phyloP scores from a whole-genome alignment of 2,888 invertebrate species.

The Drosophila silvestris region DNA sequence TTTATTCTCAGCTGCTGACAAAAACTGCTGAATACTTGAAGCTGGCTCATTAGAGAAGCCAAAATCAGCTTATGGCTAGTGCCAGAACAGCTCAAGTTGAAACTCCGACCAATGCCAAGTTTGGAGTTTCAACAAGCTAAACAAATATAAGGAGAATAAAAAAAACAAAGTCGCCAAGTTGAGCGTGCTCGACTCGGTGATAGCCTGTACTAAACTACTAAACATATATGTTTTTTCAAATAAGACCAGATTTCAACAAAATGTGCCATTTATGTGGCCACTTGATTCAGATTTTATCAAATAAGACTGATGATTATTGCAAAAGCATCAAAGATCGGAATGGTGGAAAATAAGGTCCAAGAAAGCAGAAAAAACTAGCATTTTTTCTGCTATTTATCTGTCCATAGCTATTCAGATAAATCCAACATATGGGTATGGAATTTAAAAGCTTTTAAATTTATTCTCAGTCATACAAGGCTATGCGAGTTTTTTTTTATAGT shows the following conservation, averaged over 20 bases:
- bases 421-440: not conserved
- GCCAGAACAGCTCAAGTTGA: not conserved
- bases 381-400: not conserved
- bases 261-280: not conserved
- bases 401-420: not conserved
- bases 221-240: not conserved
- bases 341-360: not conserved
- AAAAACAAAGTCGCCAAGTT: not conserved
- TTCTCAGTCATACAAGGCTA: too few relatives aligned
- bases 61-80: constrained; percentile 18
- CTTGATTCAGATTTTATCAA: not conserved
- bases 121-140: constrained; percentile 5
- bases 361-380: not conserved
- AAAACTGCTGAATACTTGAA: constrained; percentile 16
- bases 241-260: not conserved
- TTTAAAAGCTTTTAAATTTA: not conserved
- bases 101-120: constrained; percentile 11
- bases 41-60: constrained; percentile 2
- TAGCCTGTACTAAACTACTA: not conserved
- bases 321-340: not conserved
- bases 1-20: not conserved
- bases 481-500: too few relatives aligned
- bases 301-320: not conserved
- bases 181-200: not conserved
- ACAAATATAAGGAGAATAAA: not conserved